These are phyloP conservation scores for Podiceps cristatus DNA, from an alignment of 2,113 vertebrate species.

Conservation along the genomic window DNA sequence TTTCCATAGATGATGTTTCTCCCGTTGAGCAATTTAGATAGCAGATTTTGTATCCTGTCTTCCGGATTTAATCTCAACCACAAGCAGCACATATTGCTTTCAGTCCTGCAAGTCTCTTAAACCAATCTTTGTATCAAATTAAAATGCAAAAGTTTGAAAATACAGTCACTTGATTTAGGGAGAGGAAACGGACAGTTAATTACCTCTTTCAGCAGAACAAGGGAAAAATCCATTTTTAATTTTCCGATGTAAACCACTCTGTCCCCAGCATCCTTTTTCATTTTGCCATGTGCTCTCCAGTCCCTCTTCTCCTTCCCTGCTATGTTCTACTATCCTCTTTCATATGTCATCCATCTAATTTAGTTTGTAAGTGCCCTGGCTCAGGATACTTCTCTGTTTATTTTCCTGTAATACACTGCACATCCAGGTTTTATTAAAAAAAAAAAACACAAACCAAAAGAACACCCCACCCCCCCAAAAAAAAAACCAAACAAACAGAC, in stretches of 20 bases:
- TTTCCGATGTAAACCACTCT: not conserved
- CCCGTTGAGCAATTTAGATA: constrained; percentile 7
- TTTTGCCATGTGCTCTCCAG: not conserved
- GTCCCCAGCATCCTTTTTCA: not conserved
- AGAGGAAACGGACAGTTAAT: not conserved
- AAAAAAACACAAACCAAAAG: not conserved
- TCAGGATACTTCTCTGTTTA: not conserved
- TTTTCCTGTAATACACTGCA: not conserved
- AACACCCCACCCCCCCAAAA: too few species aligned
- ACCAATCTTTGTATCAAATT: not conserved
- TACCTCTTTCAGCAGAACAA: not conserved
- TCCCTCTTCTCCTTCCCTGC: not conserved
- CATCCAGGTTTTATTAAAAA: not conserved
- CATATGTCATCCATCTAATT: not conserved
- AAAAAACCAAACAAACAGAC: not conserved
- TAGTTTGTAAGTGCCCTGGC: not conserved
- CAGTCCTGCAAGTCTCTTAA: not conserved
- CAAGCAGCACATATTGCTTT: not conserved
- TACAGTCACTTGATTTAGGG: not conserved
- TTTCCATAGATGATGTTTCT: constrained; percentile 4
- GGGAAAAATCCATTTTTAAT: not conserved
- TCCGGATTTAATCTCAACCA: not conserved
- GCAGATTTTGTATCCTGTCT: constrained; percentile 8
- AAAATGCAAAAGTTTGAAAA: not conserved
- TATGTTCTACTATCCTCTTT: not conserved